phyloP scores from a whole-genome alignment of 2,888 invertebrate genomes.

The Matsumyia berberina region DNA sequence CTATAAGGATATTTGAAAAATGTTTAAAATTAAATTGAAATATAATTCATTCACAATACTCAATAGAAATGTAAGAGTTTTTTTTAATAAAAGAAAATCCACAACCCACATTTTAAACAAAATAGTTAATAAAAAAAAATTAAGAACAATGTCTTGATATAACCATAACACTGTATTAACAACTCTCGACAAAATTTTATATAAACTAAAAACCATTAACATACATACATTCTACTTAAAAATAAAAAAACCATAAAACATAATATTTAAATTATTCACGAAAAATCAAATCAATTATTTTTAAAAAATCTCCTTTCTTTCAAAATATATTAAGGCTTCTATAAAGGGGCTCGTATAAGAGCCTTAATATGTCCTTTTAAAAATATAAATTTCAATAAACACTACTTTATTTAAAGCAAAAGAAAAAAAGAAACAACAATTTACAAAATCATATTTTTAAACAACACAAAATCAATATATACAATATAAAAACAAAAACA shows the following conservation, averaged over 20 bases:
- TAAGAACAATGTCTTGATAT: not conserved
- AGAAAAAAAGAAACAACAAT: too few relatives aligned
- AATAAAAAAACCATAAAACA: too few relatives aligned
- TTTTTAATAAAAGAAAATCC: conserved; percentile 10
- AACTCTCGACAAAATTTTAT: not conserved
- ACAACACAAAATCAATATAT: not conserved
- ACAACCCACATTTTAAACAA: not conserved
- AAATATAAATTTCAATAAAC: not conserved
- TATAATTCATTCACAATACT: conserved; percentile 44
- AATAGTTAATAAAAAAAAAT: not conserved
- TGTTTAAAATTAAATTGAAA: conserved; percentile 15
- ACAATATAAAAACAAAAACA: conserved; percentile 1
- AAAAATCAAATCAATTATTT: conserved; percentile 20
- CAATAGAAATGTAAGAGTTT: conserved; percentile 35
- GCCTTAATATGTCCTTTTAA: conserved; percentile 5
- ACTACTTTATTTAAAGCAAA: conserved; percentile 4
- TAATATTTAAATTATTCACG: conserved; percentile 52
- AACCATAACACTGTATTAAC: conserved; percentile 9
- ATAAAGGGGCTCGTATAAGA: not conserved
- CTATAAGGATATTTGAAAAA: conserved; percentile 11
- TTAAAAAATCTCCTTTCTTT: conserved; percentile 21
- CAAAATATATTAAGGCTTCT: conserved; percentile 13
- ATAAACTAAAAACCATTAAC: conserved; percentile 20
- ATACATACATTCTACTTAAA: conserved; percentile 50
- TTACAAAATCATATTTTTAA: conserved; percentile 17